A percentile compares a stretch with the other conserved stretches of the same genome.
phyloP scores from a whole-genome alignment of 2,797 vertebrate genomes.

The Nyctibius grandis region DNA sequence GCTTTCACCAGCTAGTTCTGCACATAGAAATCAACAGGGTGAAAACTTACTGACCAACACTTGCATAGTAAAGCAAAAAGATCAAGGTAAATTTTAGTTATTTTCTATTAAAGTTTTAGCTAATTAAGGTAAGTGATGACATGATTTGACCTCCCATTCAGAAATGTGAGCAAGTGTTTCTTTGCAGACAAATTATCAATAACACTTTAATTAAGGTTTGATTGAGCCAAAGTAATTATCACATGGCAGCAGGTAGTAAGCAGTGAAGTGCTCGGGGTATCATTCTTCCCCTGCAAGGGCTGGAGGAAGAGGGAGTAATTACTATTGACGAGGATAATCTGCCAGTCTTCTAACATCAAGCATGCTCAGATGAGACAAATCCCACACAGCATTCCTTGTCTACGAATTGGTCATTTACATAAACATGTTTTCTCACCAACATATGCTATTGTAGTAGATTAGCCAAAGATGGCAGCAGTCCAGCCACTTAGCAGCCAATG shows the following conservation, averaged over 20 bases:
- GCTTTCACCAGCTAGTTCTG: neutral
- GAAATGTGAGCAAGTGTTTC: neutral
- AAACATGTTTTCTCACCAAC: neutral
- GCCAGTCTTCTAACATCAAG: neutral
- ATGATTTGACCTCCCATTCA: neutral
- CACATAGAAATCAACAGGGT: neutral
- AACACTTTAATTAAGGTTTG: conserved; percentile 36
- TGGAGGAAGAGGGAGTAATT: neutral
- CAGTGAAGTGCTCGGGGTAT: neutral
- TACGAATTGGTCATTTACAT: neutral
- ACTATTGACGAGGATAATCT: conserved; percentile 36
- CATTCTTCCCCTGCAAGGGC: neutral
- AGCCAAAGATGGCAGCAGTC: conserved; percentile 54
- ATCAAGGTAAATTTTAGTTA: neutral
- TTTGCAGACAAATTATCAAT: conserved; percentile 33
- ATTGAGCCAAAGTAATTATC: conserved; percentile 45
- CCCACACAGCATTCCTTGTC: neutral
- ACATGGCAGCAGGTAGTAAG: neutral
- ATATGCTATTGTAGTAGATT: neutral
- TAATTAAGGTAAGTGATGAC: neutral
- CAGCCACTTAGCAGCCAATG: conserved; percentile 4
- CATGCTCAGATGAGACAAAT: conserved; percentile 5
- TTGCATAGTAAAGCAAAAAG: neutral
- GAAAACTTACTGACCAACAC: neutral
- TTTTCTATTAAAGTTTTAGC: neutral